A percentile compares a stretch with the other conserved stretches of the same genome.
Conservation (phyloP, 2,797 vertebrate species). For the Cirrhinus mrigala region DNA sequence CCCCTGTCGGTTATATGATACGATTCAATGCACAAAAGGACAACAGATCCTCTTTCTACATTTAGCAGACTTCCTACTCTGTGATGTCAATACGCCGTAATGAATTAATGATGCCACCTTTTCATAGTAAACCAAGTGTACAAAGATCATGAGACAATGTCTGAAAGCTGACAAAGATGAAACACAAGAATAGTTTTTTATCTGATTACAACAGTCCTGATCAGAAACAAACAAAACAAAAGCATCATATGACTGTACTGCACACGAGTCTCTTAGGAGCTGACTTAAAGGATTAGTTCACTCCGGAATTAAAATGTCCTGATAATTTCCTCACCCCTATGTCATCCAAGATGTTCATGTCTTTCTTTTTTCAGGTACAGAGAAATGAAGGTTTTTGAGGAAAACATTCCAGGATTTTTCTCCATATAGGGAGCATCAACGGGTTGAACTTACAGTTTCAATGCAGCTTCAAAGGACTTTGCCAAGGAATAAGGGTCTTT, state of each 20-base stretch:
- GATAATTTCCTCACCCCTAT: no score
- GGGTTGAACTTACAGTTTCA: no score
- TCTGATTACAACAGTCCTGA: not conserved
- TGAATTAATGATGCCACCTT: not conserved
- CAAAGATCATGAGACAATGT: constrained; percentile 2
- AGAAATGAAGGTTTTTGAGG: no score
- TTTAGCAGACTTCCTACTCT: constrained; percentile 17
- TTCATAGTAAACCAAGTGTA: constrained; percentile 13
- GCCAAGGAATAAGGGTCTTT: no score
- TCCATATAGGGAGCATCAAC: no score
- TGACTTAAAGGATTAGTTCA: no score
- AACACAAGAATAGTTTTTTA: not conserved
- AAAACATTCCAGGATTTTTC: no score
- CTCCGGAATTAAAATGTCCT: no score
- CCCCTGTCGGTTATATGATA: not conserved
- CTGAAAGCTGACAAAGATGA: not conserved
- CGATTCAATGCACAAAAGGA: not conserved
- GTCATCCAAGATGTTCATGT: no score
- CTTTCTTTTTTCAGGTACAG: no score
- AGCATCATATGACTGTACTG: not conserved
- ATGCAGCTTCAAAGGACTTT: no score
- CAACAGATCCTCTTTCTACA: not conserved
- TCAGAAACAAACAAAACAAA: constrained; percentile 4
- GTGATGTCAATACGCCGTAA: not conserved
- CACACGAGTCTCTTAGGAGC: not conserved